Conservation (phyloP, 2,888 invertebrate genomes). For the Mesochorus sp. region DNA sequence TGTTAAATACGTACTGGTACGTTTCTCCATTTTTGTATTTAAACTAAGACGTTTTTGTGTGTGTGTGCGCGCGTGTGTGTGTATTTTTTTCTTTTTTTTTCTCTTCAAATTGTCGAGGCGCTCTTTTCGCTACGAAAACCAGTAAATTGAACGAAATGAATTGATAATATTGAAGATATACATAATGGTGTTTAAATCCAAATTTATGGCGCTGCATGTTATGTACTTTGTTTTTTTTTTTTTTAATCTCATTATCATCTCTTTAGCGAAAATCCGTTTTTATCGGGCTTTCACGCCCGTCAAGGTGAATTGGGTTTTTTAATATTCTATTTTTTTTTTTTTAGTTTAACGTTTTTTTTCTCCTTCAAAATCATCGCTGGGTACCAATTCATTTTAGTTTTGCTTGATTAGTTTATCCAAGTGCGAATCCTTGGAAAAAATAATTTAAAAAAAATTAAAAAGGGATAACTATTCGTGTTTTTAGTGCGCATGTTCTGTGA, state of each 20-base stretch:
- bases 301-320: slow-evolving; percentile 50
- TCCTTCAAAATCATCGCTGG: slow-evolving; percentile 27
- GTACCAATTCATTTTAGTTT: slow-evolving; percentile 64
- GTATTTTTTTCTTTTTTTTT: neutral
- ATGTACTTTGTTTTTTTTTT: slow-evolving; percentile 31
- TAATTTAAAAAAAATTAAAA: slow-evolving; percentile 15
- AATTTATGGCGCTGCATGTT: slow-evolving; percentile 47
- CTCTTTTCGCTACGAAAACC: no score
- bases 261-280: slow-evolving; percentile 74
- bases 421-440: slow-evolving; percentile 13
- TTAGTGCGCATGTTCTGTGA: slow-evolving; percentile 81
- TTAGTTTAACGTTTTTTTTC: slow-evolving; percentile 39
- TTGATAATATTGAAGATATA: no score
- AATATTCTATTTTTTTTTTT: slow-evolving; percentile 45
- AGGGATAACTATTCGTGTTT: slow-evolving; percentile 68
- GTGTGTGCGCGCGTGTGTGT: neutral
- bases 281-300: slow-evolving; percentile 62
- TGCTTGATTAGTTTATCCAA: slow-evolving; percentile 75
- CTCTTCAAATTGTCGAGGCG: slow-evolving; percentile 13
- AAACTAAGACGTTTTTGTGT: slow-evolving; percentile 40
- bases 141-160: no score
- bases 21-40: slow-evolving; percentile 69
- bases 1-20: slow-evolving; percentile 79
- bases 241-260: slow-evolving; percentile 4
- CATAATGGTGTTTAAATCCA: no score